Conservation (phyloP, 2,797 vertebrate genomes). For the Pseudopleuronectes americanus region DNA sequence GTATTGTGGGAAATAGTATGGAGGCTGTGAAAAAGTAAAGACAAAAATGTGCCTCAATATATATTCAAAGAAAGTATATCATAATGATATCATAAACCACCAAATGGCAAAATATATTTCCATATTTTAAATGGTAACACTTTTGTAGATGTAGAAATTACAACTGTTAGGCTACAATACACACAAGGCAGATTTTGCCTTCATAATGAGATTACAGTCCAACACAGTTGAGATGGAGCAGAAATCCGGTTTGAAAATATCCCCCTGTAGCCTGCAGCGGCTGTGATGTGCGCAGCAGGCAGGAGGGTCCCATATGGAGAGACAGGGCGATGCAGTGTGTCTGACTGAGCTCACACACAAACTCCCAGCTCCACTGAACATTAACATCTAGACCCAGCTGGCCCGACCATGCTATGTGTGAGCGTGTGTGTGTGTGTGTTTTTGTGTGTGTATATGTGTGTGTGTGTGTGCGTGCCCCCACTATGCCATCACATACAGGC, state of each 20-base stretch:
- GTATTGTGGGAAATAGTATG: background rate
- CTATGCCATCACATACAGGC: conserved; percentile 22
- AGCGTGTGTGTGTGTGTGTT: conserved; percentile 18
- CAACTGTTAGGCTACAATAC: background rate
- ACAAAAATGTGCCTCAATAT: background rate
- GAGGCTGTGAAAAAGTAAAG: background rate
- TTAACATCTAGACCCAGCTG: conserved; percentile 80
- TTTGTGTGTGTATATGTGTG: conserved; percentile 19
- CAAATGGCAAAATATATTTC: background rate
- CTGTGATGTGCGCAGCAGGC: conserved; percentile 50
- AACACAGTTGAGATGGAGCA: conserved; percentile 22
- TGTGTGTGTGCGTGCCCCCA: background rate
- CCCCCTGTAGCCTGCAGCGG: conserved; percentile 55
- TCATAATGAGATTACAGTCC: conserved; percentile 24
- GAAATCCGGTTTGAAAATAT: conserved; percentile 38
- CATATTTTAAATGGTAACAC: background rate
- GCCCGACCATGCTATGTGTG: conserved; percentile 34
- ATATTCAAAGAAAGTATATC: background rate
- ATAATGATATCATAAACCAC: background rate
- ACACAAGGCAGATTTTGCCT: background rate
- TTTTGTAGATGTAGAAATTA: background rate
- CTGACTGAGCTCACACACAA: conserved; percentile 72
- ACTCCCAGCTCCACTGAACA: conserved; percentile 76
- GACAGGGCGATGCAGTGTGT: conserved; percentile 62
- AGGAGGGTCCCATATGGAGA: conserved; percentile 78